These are phyloP conservation scores for Spodoptera exigua DNA, from an alignment of 2,888 invertebrate species.

Conservation along the genomic window DNA sequence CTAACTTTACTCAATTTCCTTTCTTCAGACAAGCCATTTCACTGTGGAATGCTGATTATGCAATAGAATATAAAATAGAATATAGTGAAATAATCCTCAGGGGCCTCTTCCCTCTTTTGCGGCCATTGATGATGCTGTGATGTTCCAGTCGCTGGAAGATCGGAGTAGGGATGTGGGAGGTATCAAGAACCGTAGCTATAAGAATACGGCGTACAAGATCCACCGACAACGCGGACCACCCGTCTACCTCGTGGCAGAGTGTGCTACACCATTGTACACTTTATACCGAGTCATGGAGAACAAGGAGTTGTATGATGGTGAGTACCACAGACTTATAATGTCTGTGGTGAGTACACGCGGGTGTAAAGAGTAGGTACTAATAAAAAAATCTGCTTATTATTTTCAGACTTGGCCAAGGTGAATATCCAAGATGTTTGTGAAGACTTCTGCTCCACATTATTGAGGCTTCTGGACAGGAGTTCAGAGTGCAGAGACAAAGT, in stretches of 20 bases:
- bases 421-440: constrained; percentile 26
- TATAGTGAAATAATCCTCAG: constrained; percentile 23
- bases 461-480: constrained; percentile 30
- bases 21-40: too few species aligned
- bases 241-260: constrained; percentile 89
- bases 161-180: constrained; percentile 89
- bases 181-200: constrained; percentile 87
- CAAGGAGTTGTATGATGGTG: constrained; percentile 68
- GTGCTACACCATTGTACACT: constrained; percentile 91
- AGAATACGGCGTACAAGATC: constrained; percentile 90
- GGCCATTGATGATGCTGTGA: constrained; percentile 37
- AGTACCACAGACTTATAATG: too few species aligned
- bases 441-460: constrained; percentile 40
- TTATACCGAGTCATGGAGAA: constrained; percentile 81
- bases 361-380: neutral
- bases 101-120: constrained; percentile 12
- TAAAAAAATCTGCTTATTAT: neutral
- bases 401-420: constrained; percentile 39
- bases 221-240: constrained; percentile 60
- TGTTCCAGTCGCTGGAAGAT: constrained; percentile 81
- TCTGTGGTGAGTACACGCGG: too few species aligned
- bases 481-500: constrained; percentile 48
- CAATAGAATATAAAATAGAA: too few species aligned
- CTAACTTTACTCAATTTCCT: too few species aligned
- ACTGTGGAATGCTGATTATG: too few species aligned